phyloP scores from a whole-genome alignment of 2,888 invertebrate species.

The Cephus rjabovi region DNA sequence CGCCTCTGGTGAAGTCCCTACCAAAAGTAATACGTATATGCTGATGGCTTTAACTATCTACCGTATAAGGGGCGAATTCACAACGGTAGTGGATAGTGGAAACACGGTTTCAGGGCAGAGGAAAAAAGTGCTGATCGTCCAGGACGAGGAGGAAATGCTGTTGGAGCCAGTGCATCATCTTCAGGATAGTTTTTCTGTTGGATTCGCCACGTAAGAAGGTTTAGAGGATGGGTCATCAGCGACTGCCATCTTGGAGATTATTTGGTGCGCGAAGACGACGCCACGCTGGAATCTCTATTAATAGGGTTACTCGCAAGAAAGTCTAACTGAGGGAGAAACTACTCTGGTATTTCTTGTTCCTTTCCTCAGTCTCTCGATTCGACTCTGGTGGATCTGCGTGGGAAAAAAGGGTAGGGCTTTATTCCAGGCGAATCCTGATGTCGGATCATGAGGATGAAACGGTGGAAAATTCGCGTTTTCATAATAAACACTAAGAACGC shows the following conservation, averaged over 20 bases:
- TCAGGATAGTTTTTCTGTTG: conserved; percentile 8
- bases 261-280: background rate
- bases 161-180: conserved; percentile 9
- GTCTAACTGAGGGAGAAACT: background rate
- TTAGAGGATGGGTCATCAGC: conserved; percentile 8
- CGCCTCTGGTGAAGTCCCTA: background rate
- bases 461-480: background rate
- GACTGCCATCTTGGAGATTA: background rate
- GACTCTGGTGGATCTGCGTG: background rate
- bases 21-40: background rate
- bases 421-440: background rate
- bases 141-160: background rate
- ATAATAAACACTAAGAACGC: background rate
- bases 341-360: background rate
- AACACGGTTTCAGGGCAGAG: background rate
- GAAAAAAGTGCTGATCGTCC: conserved; percentile 14
- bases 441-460: background rate
- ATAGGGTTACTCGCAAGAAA: background rate
- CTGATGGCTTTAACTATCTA: background rate
- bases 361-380: background rate
- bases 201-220: conserved; percentile 11
- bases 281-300: conserved; percentile 5
- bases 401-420: background rate
- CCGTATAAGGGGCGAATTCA: background rate
- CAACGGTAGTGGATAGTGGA: background rate